These are phyloP conservation scores for Charaxes varanes DNA, from an alignment of 1,140 invertebrate species.

Conservation along the genomic window DNA sequence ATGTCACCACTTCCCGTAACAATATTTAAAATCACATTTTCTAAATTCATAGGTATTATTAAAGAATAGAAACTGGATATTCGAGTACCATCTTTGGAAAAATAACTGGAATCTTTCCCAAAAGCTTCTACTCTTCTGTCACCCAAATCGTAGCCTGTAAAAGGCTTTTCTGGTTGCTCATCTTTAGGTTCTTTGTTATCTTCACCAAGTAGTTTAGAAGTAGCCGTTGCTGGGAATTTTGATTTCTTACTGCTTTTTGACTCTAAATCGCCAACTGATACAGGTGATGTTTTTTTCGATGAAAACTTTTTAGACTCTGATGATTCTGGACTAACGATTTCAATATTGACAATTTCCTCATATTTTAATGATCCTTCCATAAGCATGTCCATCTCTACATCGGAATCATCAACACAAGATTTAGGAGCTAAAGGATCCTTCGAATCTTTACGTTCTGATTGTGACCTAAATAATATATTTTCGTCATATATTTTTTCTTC, in stretches of 20 bases:
- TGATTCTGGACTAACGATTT: constrained; percentile 21
- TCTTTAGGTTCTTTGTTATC: constrained; percentile 1
- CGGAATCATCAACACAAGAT: constrained; percentile 41
- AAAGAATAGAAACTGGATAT: constrained; percentile 53
- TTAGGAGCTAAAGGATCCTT: constrained; percentile 27
- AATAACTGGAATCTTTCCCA: constrained; percentile 56
- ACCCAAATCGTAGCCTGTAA: constrained; percentile 65
- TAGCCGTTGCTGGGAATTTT: constrained; percentile 27
- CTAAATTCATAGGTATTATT: constrained; percentile 58
- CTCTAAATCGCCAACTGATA: constrained; percentile 25
- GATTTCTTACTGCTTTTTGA: constrained; percentile 41
- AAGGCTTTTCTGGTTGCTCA: constrained; percentile 30
- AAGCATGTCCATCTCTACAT: constrained; percentile 50
- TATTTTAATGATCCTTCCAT: constrained; percentile 65
- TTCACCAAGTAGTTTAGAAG: constrained; percentile 22
- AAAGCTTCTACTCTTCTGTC: constrained; percentile 68
- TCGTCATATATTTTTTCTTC: constrained; percentile 59
- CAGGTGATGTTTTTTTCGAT: constrained; percentile 27
- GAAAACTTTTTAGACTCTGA: constrained; percentile 17
- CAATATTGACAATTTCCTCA: constrained; percentile 31
- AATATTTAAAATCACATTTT: constrained; percentile 45
- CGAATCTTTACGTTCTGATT: constrained; percentile 34
- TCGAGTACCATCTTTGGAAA: constrained; percentile 63
- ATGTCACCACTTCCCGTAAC: constrained; percentile 37
- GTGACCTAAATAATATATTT: constrained; percentile 25